Base-by-base conservation (phyloP, 2,888 invertebrate species). In the Eristalis tenax region DNA sequence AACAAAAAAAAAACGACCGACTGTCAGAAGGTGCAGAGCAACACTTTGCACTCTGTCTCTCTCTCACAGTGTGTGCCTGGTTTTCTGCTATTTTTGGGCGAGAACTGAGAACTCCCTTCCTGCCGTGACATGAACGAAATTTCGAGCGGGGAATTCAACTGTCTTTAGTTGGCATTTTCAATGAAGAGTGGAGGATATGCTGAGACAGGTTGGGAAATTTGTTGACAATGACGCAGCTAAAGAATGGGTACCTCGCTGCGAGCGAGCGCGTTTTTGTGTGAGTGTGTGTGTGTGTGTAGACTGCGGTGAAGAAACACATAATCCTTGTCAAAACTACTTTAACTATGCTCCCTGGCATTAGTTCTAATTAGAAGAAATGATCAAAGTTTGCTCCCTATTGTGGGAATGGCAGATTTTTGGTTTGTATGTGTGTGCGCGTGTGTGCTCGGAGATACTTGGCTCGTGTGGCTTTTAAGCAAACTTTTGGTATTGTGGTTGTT, bases 1-100 rank as follows among this genome's bases (percentile, higher is more conserved):
- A 61, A 64, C 26, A 10, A 69, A 28, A 68, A 69, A 32, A 59
- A 64, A 35, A 64, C 50, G 26, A 43, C 61, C 61, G 15, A 56
- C 71, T 75, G 38, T 71, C 75, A 57, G 74, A 74, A 86, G 70
- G 85, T 86, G 82, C 85, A 70, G 74, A 86, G 82, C 82, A 86
- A 86, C 85, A 86, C 82, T 78, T 86, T 74, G 81, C 70, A 50
- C 50, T 50, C 50, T 1, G 50, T 50, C 18, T 18, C n/a, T 43
- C 18, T 15, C 18, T 5, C n/a, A 73, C 63, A 59, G 68, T 77
- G 73, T 73, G 69, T 85, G 71, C 74, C 66, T 61, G 61, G 69
- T 64, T 71, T 40, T 78, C 40, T 43, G 64, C 69, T 68, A 68
- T 74, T 63, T 79, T 73, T 73, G 70, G 71, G 28, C 13, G 38